Evolutionary conservation across 92 coral and sea anemone species (phyloP), one percentile per base, ranked within the genome.

Genomic region (Montipora capitata): DNA sequence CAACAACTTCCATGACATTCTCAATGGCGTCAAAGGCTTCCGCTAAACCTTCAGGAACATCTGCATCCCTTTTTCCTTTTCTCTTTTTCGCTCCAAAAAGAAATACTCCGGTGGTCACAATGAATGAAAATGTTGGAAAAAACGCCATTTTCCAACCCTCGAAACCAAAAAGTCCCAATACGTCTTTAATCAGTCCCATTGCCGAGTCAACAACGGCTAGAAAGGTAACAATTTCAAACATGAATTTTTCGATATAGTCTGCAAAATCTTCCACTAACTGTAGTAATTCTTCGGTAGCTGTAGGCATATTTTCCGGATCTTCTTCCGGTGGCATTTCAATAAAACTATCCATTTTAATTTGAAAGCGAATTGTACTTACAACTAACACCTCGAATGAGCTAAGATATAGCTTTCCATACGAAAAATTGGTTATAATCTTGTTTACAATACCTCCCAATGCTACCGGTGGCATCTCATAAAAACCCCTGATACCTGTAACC

Each of bases 141-240:
- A 95, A 95, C 11, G 96, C 94, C 98, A 95, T 88, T 68, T 94
- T 91, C 98, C 98, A 95, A 1, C 98, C 98, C 52, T 58, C 81
- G 56, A 94, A 89, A 4, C 98, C 98, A 79, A 95, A 95, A 88
- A 91, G 76, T 59, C 94, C 94, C 41, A 95, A 44, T 9, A 95
- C 91, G 63, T 95, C 98, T 71, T 95, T 95, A 40, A 95, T 86
- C 35, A 95, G 98, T 42, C 98, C 98, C 98, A 95, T 95, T 2
- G 92, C 89, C 8, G 98, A 95, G 79, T 95, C 98, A 40, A 95
- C 71, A 41, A 95, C 98, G 10, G 98, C 98, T 54, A 95, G 90
- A 56, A 95, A 95, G 3, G 98, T 95, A 44, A 95, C 98, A 69
- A 95, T 95, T 84, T 95, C 98, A 74, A 95, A 95, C 98, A 95